Conservation (phyloP, 2,888 invertebrate genomes). For the Criorhina ranunculi region DNA sequence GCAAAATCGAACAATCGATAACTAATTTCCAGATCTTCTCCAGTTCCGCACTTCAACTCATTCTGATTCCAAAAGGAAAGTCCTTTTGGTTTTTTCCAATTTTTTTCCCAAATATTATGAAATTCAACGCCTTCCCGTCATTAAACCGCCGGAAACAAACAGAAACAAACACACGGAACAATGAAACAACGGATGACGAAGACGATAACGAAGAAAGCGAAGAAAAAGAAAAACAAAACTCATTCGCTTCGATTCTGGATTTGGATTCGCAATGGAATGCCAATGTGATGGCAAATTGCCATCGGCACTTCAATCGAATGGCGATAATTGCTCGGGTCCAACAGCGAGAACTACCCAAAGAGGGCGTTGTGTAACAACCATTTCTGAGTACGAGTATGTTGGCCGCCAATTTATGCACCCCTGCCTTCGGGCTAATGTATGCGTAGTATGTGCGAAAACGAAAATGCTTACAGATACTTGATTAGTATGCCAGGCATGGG, state of each 20-base stretch:
- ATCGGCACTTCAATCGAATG: slow-evolving; percentile 47
- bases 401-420: slow-evolving; percentile 41
- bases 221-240: slow-evolving; percentile 21
- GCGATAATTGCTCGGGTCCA: slow-evolving; percentile 39
- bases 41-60: neutral
- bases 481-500: slow-evolving; percentile 69
- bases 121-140: slow-evolving; percentile 10
- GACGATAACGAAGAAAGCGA: neutral
- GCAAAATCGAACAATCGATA: slow-evolving; percentile 15
- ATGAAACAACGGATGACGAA: slow-evolving; percentile 1
- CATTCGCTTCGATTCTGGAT: slow-evolving; percentile 43
- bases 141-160: slow-evolving; percentile 10
- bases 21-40: slow-evolving; percentile 2
- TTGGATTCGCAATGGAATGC: slow-evolving; percentile 37
- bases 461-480: slow-evolving; percentile 49
- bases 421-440: slow-evolving; percentile 23
- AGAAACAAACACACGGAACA: slow-evolving; percentile 11
- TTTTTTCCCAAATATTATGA: slow-evolving; percentile 7
- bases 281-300: slow-evolving; percentile 62
- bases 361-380: neutral
- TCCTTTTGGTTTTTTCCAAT: neutral
- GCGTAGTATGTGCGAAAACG: slow-evolving; percentile 39
- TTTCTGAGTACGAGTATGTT: neutral
- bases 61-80: too few relatives aligned
- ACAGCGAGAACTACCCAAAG: slow-evolving; percentile 25